phyloP scores from a whole-genome alignment of 2,797 vertebrate species.

The Galagoides demidoff region DNA sequence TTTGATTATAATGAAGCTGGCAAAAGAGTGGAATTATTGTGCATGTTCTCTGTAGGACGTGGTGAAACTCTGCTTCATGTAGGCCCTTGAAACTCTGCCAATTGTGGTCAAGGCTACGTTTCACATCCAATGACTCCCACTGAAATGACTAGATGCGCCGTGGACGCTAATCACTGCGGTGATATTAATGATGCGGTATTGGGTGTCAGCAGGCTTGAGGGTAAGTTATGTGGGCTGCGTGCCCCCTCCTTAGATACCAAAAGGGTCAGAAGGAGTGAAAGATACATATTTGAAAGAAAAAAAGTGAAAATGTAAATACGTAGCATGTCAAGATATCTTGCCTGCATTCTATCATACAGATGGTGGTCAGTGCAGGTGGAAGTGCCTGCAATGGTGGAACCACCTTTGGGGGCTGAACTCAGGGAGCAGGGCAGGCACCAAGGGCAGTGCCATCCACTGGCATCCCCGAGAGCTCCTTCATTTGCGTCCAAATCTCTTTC shows the following conservation, averaged over 20 bases:
- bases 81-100: slow-evolving; percentile 57
- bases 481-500: background rate
- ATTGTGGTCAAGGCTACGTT: slow-evolving; percentile 56
- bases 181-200: slow-evolving; percentile 61
- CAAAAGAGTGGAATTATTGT: background rate
- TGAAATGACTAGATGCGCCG: slow-evolving; percentile 42
- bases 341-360: background rate
- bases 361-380: background rate
- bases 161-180: slow-evolving; percentile 55
- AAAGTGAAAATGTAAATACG: background rate
- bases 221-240: slow-evolving; percentile 21
- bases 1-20: background rate
- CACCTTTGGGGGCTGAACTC: slow-evolving; percentile 53
- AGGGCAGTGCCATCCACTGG: slow-evolving; percentile 20
- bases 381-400: background rate
- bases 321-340: background rate
- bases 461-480: background rate
- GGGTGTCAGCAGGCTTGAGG: background rate
- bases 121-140: slow-evolving; percentile 45
- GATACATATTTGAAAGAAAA: background rate
- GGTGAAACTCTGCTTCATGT: background rate
- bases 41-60: background rate
- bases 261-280: slow-evolving; percentile 19
- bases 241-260: background rate
- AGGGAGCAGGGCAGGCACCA: background rate